Percentiles rank a stretch among this genome's conserved stretches.
Conservation (phyloP, 2,888 invertebrate genomes). For the Ditylenchus weischeri region DNA sequence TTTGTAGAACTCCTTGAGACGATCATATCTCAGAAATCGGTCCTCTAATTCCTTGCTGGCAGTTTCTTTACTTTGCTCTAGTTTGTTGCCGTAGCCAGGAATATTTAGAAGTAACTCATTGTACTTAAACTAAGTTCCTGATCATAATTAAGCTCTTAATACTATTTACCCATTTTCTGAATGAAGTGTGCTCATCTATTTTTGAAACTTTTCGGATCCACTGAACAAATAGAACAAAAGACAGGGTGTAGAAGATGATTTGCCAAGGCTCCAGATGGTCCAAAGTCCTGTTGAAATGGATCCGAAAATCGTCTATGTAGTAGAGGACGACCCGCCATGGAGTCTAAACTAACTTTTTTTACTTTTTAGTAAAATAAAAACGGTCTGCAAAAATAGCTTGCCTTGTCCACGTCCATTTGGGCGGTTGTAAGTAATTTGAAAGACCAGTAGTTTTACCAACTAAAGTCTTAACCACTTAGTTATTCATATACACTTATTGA, state of each 20-base stretch:
- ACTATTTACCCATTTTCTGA: constrained; percentile 23
- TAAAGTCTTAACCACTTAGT: too few species aligned
- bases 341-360: constrained; percentile 8
- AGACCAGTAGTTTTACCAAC: too few species aligned
- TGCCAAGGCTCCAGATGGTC: constrained; percentile 52
- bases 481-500: too few species aligned
- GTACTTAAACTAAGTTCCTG: constrained; percentile 16
- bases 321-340: constrained; percentile 41
- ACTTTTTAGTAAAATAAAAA: too few species aligned
- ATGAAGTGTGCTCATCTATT: constrained; percentile 32
- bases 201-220: constrained; percentile 41
- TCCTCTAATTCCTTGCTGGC: constrained; percentile 51
- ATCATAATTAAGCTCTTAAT: neutral
- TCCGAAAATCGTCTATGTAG: constrained; percentile 41
- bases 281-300: constrained; percentile 43
- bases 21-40: constrained; percentile 31
- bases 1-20: constrained; percentile 48
- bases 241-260: constrained; percentile 41
- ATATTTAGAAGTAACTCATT: constrained; percentile 28
- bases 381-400: too few species aligned
- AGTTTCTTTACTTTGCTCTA: constrained; percentile 58
- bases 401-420: too few species aligned
- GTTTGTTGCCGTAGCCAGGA: constrained; percentile 47
- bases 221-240: constrained; percentile 35
- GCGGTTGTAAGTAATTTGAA: too few species aligned